A percentile compares a stretch with the other conserved stretches of the same genome.
Evolutionary conservation across 1,140 invertebrate genomes (phyloP).

Genomic region (Neomicropteryx cornuta): DNA sequence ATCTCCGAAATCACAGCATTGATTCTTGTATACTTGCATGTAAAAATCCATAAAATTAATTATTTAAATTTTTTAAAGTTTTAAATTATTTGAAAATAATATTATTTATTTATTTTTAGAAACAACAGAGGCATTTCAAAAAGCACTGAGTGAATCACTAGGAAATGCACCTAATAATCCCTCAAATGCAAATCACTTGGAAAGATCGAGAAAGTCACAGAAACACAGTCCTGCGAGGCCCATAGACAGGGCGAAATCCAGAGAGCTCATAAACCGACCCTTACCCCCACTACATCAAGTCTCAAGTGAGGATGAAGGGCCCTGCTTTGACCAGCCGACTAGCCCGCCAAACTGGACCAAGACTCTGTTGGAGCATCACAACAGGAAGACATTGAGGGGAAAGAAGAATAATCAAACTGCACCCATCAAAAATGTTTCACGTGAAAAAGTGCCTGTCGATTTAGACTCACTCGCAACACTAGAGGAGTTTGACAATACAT

Average conservation of each 20-base stretch:
- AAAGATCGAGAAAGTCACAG: conserved; percentile 20
- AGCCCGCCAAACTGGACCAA: conserved; percentile 27
- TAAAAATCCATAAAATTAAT: too few species aligned
- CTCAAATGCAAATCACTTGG: conserved; percentile 16
- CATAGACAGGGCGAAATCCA: conserved; percentile 35
- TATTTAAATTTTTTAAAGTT: too few species aligned
- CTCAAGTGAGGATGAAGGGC: conserved; percentile 34
- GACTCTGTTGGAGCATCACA: too few species aligned
- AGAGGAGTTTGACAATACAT: conserved; percentile 36
- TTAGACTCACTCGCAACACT: conserved; percentile 35
- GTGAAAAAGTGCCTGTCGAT: too few species aligned
- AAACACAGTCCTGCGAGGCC: conserved; percentile 23
- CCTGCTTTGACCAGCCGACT: conserved; percentile 19
- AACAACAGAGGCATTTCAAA: conserved; percentile 38
- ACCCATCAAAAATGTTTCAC: too few species aligned
- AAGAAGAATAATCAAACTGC: conserved; percentile 7
- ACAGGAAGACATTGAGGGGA: not conserved
- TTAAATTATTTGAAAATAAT: too few species aligned
- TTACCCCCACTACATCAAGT: conserved; percentile 14
- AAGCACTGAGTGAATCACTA: conserved; percentile 31
- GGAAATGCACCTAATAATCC: conserved; percentile 24
- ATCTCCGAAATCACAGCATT: too few species aligned
- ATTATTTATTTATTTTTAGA: conserved; percentile 26
- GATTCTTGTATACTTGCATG: too few species aligned
- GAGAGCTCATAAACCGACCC: conserved; percentile 27